Base-by-base conservation (phyloP, 2,797 vertebrate genomes). In the Meda fulgida region DNA sequence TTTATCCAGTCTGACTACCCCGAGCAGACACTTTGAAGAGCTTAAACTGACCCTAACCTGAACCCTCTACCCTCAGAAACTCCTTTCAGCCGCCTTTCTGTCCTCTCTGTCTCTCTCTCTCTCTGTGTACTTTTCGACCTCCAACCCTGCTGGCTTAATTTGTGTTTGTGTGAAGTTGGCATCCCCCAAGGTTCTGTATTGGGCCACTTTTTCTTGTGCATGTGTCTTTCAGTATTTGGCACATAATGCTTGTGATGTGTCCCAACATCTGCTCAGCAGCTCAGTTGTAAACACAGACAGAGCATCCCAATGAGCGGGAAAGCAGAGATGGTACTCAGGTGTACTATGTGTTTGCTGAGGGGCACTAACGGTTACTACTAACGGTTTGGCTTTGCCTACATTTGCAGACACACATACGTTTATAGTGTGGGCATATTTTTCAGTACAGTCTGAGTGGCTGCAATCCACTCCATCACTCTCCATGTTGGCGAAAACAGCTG, bases 221-320 rank as follows among this genome's bases (percentile, higher is more conserved):
- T 69, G 76, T 43, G 75, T 69, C 36, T 67, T 84, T 78, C 60
- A 34, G 40, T 48, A 51, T 80, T 46, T 65, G 63, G 34, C 73
- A 55, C n/a, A 34, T 77, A 38, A 84, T 40, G 23, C 65, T 67
- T n/a, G 21, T 70, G 82, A 70, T 78, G 82, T 84, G 82, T 58
- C 48, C 51, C 48, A 78, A 26, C 82, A 84, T 84, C 73, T 84
- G 82, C 65, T 84, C 73, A 26, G 65, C 63, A 43, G 82, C 73
- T 84, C 65, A 53, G 26, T 26, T 53, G 19, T 72, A 80, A 73
- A 80, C 66, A 73, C 36, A 73, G 69, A 79, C 40, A 65, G 40
- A 72, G 55, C 18, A 51, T 63, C 40, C 43, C 75, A 73, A 43
- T 48, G 31, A 75, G 46, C 14, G 3, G 23, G 34, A 67, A 55